Base-by-base conservation (phyloP, 2,797 vertebrate species). In the Meriones psammophilus region DNA sequence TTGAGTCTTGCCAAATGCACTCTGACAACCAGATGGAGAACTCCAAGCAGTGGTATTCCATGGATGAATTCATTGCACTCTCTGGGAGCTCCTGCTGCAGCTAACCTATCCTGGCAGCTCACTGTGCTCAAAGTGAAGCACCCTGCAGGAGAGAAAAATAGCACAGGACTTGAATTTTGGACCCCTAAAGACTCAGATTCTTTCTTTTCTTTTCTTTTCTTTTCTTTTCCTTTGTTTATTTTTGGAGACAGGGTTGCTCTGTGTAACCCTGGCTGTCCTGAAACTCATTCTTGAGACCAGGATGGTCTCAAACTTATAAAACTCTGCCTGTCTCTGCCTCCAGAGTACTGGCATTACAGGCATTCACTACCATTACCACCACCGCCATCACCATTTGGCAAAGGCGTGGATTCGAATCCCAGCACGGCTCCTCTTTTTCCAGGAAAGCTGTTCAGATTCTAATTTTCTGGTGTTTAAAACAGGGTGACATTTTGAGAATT, bases 1-100 rank as follows among this genome's bases (percentile, higher is more conserved):
- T 88, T 77, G 89, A 88, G 89, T 92, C 88, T 96, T 95, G 96
- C 93, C 97, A 97, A 97, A 97, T 92, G 95, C 80, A 78, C 90
- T 93, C 95, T 95, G 92, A 96, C 94, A 92, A 92, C 60, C 94
- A 96, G 96, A 96, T 96, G 96, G 96, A 94, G 89, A 66, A 88
- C 85, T 95, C 71, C 9, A 68, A 73, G 76, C 62, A 17, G 36
- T 81, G 68, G 89, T 33, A 54, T 78, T 89, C 92, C 50, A 33
- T 46, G 96, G 96, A 60, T 46, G 84, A 88, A 74, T 96, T 78
- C 89, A 77, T 42, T 81, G 69, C 66, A 60, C 50, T 79, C 74
- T 68, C 91, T 56, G 71, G 89, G 84, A 92, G 90, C 74, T 76
- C 28, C 12, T 0, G 30, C 78, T 79, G 42, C 36, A 74, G 36